Conservation (phyloP, 2,113 vertebrate species). For the Sterrhoptilus dennistouni region DNA sequence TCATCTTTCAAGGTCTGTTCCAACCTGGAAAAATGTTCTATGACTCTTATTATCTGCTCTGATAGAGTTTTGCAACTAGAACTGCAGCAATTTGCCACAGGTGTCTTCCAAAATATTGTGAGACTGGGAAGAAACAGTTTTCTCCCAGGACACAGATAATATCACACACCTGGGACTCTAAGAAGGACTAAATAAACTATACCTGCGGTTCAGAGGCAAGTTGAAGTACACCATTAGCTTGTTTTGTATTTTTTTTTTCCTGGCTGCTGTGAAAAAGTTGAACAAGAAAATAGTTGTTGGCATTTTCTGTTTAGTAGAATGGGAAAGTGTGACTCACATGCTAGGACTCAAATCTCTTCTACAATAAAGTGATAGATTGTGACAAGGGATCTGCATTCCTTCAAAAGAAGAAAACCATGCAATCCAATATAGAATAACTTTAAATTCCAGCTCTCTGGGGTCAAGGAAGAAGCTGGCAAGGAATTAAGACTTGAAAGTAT, state of each 20-base stretch:
- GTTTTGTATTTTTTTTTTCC: not conserved
- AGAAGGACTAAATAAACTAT: not conserved
- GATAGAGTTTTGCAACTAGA: not conserved
- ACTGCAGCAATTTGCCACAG: not conserved
- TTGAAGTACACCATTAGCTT: not conserved
- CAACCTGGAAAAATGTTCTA: not conserved
- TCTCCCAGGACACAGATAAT: not conserved
- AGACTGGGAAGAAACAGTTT: not conserved
- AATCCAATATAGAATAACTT: not conserved
- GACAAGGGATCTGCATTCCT: not conserved
- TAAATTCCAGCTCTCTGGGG: not conserved
- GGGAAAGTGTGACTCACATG: not conserved
- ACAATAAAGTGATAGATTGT: not conserved
- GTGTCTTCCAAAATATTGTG: not conserved
- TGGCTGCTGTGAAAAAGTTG: not conserved
- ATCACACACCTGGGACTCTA: not conserved
- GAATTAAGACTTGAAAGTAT: not conserved
- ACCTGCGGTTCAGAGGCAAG: not conserved
- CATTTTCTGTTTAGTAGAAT: not conserved
- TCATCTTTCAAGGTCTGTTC: not conserved
- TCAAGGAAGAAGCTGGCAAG: not conserved
- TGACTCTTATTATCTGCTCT: not conserved
- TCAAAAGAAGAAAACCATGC: not conserved
- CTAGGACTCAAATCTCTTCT: not conserved
- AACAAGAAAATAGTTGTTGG: not conserved